Percentiles rank a stretch among this genome's conserved stretches.
phyloP scores from a whole-genome alignment of 2,797 vertebrate species.

The Acanthurus leucopareius region DNA sequence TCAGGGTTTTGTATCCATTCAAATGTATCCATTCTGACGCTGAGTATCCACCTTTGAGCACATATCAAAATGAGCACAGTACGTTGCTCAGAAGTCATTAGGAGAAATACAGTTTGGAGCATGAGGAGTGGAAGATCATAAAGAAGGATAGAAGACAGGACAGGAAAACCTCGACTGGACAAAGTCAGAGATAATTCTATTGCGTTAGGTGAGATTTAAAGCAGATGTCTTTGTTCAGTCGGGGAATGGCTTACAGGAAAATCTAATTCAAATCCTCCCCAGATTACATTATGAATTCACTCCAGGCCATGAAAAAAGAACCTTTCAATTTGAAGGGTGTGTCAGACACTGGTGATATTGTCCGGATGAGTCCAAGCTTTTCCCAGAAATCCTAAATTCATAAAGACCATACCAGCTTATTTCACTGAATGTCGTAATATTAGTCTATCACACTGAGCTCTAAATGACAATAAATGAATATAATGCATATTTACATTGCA shows the following conservation, averaged over 20 bases:
- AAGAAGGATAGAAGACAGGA: neutral
- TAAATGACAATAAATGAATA: neutral
- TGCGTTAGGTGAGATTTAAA: slow-evolving; percentile 62
- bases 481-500: neutral
- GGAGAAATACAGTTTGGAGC: slow-evolving; percentile 13
- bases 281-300: slow-evolving; percentile 74
- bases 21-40: too few species aligned
- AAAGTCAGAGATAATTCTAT: slow-evolving; percentile 59
- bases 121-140: slow-evolving; percentile 10
- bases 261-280: slow-evolving; percentile 69
- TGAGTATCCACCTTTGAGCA: neutral
- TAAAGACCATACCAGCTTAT: neutral
- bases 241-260: slow-evolving; percentile 71
- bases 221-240: slow-evolving; percentile 72
- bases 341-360: slow-evolving; percentile 47
- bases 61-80: neutral
- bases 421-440: neutral
- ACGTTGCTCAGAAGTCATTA: neutral
- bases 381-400: slow-evolving; percentile 46
- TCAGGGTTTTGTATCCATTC: too few species aligned
- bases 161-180: slow-evolving; percentile 46
- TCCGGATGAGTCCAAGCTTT: slow-evolving; percentile 28
- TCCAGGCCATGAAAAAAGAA: slow-evolving; percentile 60
- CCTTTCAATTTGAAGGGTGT: slow-evolving; percentile 62
- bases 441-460: neutral